Percentiles rank a stretch among this genome's conserved stretches.
These are phyloP conservation scores for Acanthopleura granulata DNA, from an alignment of 2,888 invertebrate genomes.

Conservation along the genomic window DNA sequence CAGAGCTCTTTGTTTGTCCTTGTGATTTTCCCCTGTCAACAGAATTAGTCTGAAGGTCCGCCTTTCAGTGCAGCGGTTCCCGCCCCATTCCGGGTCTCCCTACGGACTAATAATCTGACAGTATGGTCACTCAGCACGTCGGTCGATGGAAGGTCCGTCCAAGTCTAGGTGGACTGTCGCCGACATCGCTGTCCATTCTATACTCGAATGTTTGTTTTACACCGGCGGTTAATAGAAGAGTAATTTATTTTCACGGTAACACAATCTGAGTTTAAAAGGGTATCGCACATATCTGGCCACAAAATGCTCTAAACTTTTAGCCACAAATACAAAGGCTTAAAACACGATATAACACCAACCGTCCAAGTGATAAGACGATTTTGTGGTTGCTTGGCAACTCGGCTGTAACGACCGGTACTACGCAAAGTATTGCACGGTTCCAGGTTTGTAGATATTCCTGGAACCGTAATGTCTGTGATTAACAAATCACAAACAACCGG, in stretches of 20 bases:
- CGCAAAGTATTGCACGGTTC: too few species aligned
- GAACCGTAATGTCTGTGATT: too few species aligned
- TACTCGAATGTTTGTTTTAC: slow-evolving; percentile 1
- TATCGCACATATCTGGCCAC: slow-evolving; percentile 4
- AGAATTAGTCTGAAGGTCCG: slow-evolving; percentile 4
- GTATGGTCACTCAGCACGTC: not conserved
- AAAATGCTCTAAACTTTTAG: not conserved
- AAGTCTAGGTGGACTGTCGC: not conserved
- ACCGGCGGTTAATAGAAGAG: not conserved
- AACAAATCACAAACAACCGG: too few species aligned
- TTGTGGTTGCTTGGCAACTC: too few species aligned
- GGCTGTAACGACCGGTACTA: too few species aligned
- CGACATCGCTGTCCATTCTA: not conserved
- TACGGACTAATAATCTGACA: not conserved
- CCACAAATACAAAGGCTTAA: too few species aligned
- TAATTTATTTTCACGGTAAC: slow-evolving; percentile 8
- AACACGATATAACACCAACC: too few species aligned
- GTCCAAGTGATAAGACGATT: too few species aligned
- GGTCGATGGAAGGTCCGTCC: not conserved
- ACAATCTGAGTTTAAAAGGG: slow-evolving; percentile 1
- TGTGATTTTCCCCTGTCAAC: not conserved
- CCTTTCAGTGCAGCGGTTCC: not conserved
- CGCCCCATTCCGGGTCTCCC: not conserved
- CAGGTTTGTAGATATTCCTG: too few species aligned
- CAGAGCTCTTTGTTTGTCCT: not conserved